Conservation (phyloP, 2,797 vertebrate species). For the Valencia hispanica region DNA sequence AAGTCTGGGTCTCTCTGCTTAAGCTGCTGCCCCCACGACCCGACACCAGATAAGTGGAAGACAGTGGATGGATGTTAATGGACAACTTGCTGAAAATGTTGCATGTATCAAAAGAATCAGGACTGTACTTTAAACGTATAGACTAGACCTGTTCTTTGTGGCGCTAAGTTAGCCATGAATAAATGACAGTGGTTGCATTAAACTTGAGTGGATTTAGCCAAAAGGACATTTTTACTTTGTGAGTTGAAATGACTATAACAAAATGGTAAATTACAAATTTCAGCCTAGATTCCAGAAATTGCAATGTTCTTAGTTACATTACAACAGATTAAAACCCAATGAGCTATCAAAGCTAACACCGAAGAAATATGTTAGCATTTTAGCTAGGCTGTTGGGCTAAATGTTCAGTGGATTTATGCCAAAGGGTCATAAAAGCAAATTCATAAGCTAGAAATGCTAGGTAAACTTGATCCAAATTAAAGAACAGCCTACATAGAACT, state of each 20-base stretch:
- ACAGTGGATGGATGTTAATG: no score
- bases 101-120: slow-evolving; percentile 23
- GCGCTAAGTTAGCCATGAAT: not conserved
- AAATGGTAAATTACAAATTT: not conserved
- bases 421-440: not conserved
- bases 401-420: not conserved
- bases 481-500: not conserved
- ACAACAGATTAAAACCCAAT: not conserved
- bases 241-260: not conserved
- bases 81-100: slow-evolving; percentile 33
- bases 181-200: not conserved
- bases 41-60: no score
- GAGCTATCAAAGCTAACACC: not conserved
- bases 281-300: not conserved
- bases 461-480: not conserved
- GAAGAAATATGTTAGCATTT: not conserved
- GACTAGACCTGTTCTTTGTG: not conserved
- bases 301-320: not conserved
- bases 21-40: no score
- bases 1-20: no score
- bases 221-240: not conserved
- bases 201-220: not conserved
- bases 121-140: not conserved
- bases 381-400: not conserved
- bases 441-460: not conserved